phyloP scores from a whole-genome alignment of 2,888 invertebrate genomes.

The Trissolcus brochymenae region DNA sequence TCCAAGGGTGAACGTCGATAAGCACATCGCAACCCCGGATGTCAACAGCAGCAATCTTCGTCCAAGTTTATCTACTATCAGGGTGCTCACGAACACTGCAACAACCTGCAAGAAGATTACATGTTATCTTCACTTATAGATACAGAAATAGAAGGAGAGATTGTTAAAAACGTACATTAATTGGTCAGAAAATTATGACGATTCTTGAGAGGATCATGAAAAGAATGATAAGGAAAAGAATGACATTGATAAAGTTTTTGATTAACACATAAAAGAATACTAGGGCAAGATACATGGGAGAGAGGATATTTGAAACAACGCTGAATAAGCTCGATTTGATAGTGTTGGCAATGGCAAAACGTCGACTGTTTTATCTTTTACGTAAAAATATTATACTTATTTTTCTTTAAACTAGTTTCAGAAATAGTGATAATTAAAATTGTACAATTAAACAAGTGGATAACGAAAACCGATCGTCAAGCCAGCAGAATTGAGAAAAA shows the following conservation, averaged over 20 bases:
- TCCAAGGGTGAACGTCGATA: constrained; percentile 84
- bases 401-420: background rate
- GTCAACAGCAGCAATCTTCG: constrained; percentile 85
- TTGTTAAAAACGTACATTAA: too few relatives aligned
- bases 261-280: constrained; percentile 10
- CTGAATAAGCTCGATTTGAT: too few relatives aligned
- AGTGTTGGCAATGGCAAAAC: background rate
- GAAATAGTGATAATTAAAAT: background rate
- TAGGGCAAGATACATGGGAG: constrained; percentile 25
- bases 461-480: too few relatives aligned
- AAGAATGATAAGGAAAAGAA: constrained; percentile 27
- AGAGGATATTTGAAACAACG: too few relatives aligned
- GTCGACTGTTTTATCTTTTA: constrained; percentile 22
- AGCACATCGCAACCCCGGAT: constrained; percentile 84
- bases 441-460: background rate
- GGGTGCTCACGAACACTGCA: constrained; percentile 85
- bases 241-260: constrained; percentile 15
- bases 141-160: too few relatives aligned
- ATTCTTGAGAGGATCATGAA: constrained; percentile 21
- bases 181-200: background rate
- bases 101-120: constrained; percentile 75
- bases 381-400: constrained; percentile 13
- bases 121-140: too few relatives aligned
- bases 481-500: too few relatives aligned
- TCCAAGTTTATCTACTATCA: constrained; percentile 89